Evolutionary conservation across 2,113 vertebrate genomes (phyloP).

Genomic region (Otis tarda): DNA sequence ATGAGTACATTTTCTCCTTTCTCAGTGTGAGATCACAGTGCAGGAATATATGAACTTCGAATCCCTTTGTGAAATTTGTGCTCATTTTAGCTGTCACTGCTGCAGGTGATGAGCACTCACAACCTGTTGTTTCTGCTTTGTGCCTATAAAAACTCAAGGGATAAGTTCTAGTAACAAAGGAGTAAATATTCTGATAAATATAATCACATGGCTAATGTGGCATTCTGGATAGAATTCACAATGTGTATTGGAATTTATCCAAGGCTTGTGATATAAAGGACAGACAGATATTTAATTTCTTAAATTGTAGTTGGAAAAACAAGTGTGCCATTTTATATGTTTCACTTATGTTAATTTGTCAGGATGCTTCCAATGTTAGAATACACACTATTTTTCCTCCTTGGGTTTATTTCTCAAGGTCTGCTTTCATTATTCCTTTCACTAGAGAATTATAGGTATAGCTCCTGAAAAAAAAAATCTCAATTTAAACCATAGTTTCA

Average conservation of each 20-base stretch:
- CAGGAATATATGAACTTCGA: conserved; percentile 44
- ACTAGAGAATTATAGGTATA: background rate
- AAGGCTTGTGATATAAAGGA: background rate
- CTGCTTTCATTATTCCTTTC: background rate
- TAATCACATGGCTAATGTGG: background rate
- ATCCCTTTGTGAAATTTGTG: conserved; percentile 54
- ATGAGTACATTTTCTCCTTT: conserved; percentile 44
- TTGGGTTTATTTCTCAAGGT: background rate
- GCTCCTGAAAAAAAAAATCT: background rate
- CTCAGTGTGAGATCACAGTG: conserved; percentile 53
- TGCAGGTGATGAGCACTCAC: conserved; percentile 36
- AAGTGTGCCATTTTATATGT: background rate
- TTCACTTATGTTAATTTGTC: background rate
- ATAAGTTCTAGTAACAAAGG: background rate
- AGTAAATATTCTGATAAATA: background rate
- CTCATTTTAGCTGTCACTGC: conserved; percentile 45
- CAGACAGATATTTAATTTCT: background rate
- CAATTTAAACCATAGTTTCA: background rate
- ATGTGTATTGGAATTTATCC: background rate
- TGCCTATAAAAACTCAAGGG: background rate
- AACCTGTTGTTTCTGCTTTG: conserved; percentile 38
- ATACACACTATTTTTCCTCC: background rate
- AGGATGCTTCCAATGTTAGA: background rate
- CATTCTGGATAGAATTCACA: background rate
- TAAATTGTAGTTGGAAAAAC: background rate